phyloP scores from a whole-genome alignment of 2,797 vertebrate genomes.

The Arrhamphus sclerolepis region DNA sequence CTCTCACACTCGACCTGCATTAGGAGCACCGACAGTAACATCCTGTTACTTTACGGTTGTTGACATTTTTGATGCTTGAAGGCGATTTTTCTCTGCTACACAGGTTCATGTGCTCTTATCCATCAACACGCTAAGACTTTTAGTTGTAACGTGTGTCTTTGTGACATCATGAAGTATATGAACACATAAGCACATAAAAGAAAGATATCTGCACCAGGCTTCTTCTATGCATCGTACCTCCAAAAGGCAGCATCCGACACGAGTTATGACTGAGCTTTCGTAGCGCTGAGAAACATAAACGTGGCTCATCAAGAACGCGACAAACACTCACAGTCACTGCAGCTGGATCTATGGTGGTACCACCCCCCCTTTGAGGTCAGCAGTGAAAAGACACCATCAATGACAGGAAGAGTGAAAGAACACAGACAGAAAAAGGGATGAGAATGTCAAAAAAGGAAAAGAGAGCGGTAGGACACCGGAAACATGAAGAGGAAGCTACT shows the following conservation, averaged over 20 bases:
- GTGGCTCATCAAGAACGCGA: background rate
- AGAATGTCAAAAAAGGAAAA: constrained; percentile 12
- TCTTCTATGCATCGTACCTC: too few species aligned
- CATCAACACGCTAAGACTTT: background rate
- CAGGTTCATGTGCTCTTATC: too few species aligned
- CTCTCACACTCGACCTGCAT: background rate
- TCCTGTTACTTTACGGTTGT: too few species aligned
- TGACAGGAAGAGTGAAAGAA: constrained; percentile 1
- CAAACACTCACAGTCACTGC: background rate
- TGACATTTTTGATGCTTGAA: too few species aligned
- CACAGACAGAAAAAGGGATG: background rate
- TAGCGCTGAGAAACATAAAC: background rate
- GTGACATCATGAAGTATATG: too few species aligned
- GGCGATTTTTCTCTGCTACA: too few species aligned
- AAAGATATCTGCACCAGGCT: too few species aligned
- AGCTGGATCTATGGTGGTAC: constrained; percentile 4
- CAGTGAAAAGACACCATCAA: constrained; percentile 32
- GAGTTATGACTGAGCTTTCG: too few species aligned
- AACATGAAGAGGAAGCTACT: constrained; percentile 14
- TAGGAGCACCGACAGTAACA: background rate
- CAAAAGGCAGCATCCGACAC: too few species aligned
- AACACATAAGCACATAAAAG: too few species aligned
- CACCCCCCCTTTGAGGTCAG: constrained; percentile 1
- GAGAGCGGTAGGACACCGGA: constrained; percentile 12
- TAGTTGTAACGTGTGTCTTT: too few species aligned